Evolutionary conservation across 2,888 invertebrate species (phyloP), one percentile per base, ranked within the genome.

Genomic region (Julus scanicus): DNA sequence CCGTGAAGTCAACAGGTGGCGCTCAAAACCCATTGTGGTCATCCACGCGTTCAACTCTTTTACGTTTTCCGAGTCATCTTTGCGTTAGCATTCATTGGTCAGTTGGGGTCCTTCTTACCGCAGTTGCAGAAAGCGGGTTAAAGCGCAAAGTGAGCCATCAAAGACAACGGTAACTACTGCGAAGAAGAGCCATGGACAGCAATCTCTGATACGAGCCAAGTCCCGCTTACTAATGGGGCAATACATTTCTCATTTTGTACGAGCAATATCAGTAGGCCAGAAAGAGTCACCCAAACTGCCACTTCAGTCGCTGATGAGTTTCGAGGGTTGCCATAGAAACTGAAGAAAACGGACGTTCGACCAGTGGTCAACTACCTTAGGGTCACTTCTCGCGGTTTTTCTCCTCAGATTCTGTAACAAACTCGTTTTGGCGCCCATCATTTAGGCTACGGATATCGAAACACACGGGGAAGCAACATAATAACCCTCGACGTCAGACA

Each of bases 271-370:
- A 71, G 63, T 71, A 20, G 63, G 63, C 20, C 20, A 29, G 63
- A 71, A 71, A 71, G 63, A 71, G 63, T 71, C 63, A 71, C 63
- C 63, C 63, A 71, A 71, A 71, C 63, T 71, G 63, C 63, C 63
- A 71, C 63, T 71, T 71, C 63, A 71, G 20, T 8, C 63, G 63
- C 63, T 71, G 63, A 71, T 71, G 63, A 71, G 63, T 71, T 71
- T 29, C 63, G 5, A 1, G 63, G 20, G 63, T 71, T 71, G 63
- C 63, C 63, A 71, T 71, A 20, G 63, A 17, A 71, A 63, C 63
- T 63, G 63, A 63, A 63, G 63, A n/a, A n/a, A 63, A 71, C 20
- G 63, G 20, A 17, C 20, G 63, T 20, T 71, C 44, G 63, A 71
- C 63, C 63, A 71, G 63, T 71, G 63, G 63, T 11, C 63, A 17